phyloP scores from a whole-genome alignment of 1,140 invertebrate species.

The Halictus rubicundus region DNA sequence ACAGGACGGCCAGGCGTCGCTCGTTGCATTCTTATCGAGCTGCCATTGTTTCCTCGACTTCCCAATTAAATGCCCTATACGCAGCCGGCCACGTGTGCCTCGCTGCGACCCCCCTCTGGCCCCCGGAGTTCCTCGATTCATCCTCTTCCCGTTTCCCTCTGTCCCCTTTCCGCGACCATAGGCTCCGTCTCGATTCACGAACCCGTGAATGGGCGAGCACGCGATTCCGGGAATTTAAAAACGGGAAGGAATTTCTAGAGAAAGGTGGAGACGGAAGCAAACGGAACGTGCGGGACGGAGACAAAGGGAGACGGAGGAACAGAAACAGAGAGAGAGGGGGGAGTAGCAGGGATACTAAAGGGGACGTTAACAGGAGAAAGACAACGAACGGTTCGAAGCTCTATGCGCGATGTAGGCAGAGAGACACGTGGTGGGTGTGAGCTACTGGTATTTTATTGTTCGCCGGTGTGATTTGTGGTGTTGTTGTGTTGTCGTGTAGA shows the following conservation, averaged over 20 bases:
- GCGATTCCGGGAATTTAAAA: slow-evolving; percentile 70
- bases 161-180: neutral
- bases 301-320: neutral
- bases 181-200: neutral
- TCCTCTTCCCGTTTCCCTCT: slow-evolving; percentile 38
- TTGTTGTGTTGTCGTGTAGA: slow-evolving; percentile 59
- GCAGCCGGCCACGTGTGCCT: slow-evolving; percentile 14
- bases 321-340: slow-evolving; percentile 44
- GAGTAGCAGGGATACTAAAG: neutral
- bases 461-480: slow-evolving; percentile 63
- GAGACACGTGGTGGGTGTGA: slow-evolving; percentile 65
- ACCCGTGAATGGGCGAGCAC: slow-evolving; percentile 64
- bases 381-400: neutral
- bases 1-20: neutral
- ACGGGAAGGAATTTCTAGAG: slow-evolving; percentile 67
- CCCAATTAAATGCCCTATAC: slow-evolving; percentile 66
- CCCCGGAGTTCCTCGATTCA: slow-evolving; percentile 26
- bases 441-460: slow-evolving; percentile 70
- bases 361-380: neutral
- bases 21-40: slow-evolving; percentile 16
- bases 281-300: too few relatives aligned
- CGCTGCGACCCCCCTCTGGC: neutral
- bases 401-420: slow-evolving; percentile 42
- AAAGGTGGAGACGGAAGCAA: slow-evolving; percentile 36
- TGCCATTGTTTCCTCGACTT: slow-evolving; percentile 59